Evolutionary conservation across 2,113 vertebrate species (phyloP), one percentile per base, ranked within the genome.

Genomic region (Thermophis baileyi): DNA sequence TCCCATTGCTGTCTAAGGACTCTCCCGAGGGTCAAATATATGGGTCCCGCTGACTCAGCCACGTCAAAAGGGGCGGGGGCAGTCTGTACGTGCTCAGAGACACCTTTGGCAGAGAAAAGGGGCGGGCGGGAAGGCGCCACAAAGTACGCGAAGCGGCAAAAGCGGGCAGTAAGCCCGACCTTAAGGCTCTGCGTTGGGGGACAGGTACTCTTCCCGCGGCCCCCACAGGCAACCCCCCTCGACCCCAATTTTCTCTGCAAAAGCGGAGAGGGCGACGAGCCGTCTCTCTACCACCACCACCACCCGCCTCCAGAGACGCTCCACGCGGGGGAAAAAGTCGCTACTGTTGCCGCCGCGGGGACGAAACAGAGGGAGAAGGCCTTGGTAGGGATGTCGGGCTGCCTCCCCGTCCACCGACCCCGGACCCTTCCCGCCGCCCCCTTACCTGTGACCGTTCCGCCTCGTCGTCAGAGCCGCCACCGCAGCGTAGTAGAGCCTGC

Each of bases 381-480:
- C 91, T 24, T 10, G 2, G 3, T 20, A 63, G 51, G 63, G 16
- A 69, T 89, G n/a, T 25, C 88, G 24, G 55, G 89, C 55, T 40
- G 25, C 8, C 53, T 93, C 90, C 94, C 87, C 91, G 69, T 89
- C 93, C n/a, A 25, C 25, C 63, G 57, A 87, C 89, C 95, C 89
- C 95, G 7, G 47, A 86, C 54, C 27, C 44, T 55, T 55, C 2
- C 11, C 51, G 47, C 5, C n/a, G 24, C 27, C 57, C 35, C 74
- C 93, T 96, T 94, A 95, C 94, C 96, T 95, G 96, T 88, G 87
- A 8, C 90, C 51, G 25, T 74, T 50, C 57, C 89, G 49, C 89
- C 44, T 30, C 55, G 89, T 47, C 30, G 49, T 91, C 63, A 44
- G 49, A 47, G 22, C 4, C 20, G 4, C 18, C 22, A 44, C 53